These are phyloP conservation scores for Mionectes olivaceus DNA, from an alignment of 2,797 vertebrate species.

Conservation along the genomic window DNA sequence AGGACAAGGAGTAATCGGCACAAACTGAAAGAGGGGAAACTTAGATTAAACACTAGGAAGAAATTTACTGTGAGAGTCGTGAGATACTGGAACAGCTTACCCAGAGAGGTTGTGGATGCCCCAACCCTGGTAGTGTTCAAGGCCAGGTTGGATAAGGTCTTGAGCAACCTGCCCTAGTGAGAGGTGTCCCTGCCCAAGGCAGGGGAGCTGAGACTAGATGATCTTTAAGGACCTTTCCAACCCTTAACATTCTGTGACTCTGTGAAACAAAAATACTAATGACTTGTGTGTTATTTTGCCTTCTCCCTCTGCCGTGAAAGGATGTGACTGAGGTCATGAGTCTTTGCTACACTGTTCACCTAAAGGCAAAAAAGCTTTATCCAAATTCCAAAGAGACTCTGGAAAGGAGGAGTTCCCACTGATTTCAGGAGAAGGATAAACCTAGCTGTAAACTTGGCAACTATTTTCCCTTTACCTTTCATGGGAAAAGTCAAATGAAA, in stretches of 20 bases:
- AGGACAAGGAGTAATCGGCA: not conserved
- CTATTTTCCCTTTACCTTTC: not conserved
- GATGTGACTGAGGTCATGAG: not conserved
- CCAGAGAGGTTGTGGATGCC: not conserved
- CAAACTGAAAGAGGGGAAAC: not conserved
- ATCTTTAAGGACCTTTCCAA: not conserved
- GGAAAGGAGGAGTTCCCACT: not conserved
- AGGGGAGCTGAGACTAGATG: not conserved
- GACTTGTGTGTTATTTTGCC: not conserved
- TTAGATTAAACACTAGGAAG: not conserved
- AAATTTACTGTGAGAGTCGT: not conserved
- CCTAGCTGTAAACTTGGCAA: not conserved
- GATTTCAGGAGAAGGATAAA: not conserved
- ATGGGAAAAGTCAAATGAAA: not conserved
- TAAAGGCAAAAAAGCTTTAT: not conserved
- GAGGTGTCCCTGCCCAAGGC: not conserved
- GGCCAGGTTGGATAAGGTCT: not conserved
- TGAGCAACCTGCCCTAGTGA: no score
- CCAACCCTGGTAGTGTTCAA: not conserved
- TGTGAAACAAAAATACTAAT: not conserved
- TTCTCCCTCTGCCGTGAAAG: not conserved
- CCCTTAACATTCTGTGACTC: not conserved
- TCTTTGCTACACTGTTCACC: not conserved
- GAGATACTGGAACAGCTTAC: not conserved
- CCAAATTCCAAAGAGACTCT: not conserved